Evolutionary conservation across 2,797 vertebrate genomes (phyloP), one percentile per base, ranked within the genome.

Genomic region (Lateolabrax maculatus): DNA sequence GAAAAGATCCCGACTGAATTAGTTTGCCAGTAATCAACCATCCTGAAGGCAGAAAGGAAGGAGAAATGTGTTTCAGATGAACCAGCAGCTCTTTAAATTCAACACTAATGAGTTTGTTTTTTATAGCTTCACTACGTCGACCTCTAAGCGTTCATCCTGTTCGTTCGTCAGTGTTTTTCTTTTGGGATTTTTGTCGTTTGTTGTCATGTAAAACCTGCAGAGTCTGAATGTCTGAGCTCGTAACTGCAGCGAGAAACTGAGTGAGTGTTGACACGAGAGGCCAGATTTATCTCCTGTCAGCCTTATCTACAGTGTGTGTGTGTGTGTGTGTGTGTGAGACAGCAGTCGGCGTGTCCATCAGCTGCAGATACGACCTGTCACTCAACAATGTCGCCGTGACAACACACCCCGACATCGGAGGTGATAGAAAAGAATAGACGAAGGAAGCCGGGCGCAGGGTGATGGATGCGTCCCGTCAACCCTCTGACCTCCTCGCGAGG

Each of bases 401-500:
- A 69, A 63, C 75, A 57, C 60, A 46, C 49, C 31, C 57, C 4
- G 18, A 16, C 51, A 11, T 62, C 27, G 2, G 71, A 68, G 67
- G 46, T 27, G 67, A 64, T 25, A n/a, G 75, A 52, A 49, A 27
- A 56, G 64, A 76, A 57, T 2, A 37, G 21, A 53, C 0, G 18
- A 56, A 7, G 9, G 12, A 46, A 61, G 13, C 11, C 7, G 16
- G 65, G 34, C 4, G 7, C 36, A 12, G 36, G 18, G 51, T 63
- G 80, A 77, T 58, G 60, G 70, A 77, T 56, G 77, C 69, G 56
- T 74, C 60, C 71, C 71, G 75, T 71, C 57, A 25, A 44, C 66
- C 56, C 62, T 13, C 27, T 64, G 77, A 80, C 70, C 80, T 61
- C 52, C 56, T 6, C 7, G 3, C 11, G 77, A 55, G 56, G 23